A percentile compares a stretch with the other conserved stretches of the same genome.
Conservation (phyloP, 2,888 invertebrate species). For the Lottia gigantea region DNA sequence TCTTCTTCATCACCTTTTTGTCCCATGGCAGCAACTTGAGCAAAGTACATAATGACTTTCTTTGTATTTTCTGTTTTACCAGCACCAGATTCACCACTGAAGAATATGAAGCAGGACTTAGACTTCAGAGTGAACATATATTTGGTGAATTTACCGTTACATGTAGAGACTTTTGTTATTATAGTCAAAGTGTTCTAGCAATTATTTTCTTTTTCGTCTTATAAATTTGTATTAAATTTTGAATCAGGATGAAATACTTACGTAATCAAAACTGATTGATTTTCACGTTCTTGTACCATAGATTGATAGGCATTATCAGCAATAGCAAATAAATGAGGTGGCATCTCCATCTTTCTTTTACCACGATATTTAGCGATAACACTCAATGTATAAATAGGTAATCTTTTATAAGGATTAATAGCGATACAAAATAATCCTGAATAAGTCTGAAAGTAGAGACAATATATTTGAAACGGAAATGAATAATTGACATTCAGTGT, state of each 20-base stretch:
- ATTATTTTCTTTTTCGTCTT: too few species aligned
- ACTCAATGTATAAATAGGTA: slow-evolving; percentile 97
- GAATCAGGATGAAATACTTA: background rate
- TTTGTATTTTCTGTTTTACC: slow-evolving; percentile 99
- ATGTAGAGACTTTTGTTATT: too few species aligned
- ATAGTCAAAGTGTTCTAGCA: too few species aligned
- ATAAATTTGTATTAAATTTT: too few species aligned
- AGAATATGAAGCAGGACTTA: background rate
- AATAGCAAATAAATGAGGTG: slow-evolving; percentile 99
- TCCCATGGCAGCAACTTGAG: slow-evolving; percentile 78
- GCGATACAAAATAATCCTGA: slow-evolving; percentile 99
- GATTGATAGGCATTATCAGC: slow-evolving; percentile 99
- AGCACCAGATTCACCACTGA: slow-evolving; percentile 95
- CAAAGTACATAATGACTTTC: slow-evolving; percentile 99
- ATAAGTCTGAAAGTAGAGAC: slow-evolving; percentile 83
- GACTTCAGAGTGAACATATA: too few species aligned
- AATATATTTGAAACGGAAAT: too few species aligned
- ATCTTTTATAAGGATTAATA: slow-evolving; percentile 99
- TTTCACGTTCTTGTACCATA: slow-evolving; percentile 88
- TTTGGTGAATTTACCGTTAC: too few species aligned
- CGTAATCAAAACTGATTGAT: slow-evolving; percentile 6
- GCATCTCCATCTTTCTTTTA: slow-evolving; percentile 99
- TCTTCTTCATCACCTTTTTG: slow-evolving; percentile 37
- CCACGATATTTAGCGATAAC: slow-evolving; percentile 98
- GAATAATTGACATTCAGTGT: too few species aligned